Conservation (phyloP, 2,888 invertebrate genomes). For the Agriopis leucophaearia region DNA sequence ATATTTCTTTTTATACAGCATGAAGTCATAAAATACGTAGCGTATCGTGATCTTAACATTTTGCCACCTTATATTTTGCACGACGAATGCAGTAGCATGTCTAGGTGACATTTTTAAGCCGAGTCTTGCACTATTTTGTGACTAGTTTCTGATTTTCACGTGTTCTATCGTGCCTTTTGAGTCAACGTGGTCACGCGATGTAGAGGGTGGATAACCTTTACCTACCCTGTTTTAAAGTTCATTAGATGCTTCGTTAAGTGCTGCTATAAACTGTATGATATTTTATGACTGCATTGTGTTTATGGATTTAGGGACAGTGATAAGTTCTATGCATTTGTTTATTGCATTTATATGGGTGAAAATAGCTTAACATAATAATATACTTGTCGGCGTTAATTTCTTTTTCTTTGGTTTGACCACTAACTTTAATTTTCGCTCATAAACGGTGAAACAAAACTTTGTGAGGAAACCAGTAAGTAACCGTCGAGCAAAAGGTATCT, state of each 20-base stretch:
- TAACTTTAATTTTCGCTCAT: too few species aligned
- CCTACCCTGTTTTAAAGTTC: slow-evolving; percentile 37
- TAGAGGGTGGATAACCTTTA: slow-evolving; percentile 40
- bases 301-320: slow-evolving; percentile 19
- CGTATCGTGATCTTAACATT: slow-evolving; percentile 14
- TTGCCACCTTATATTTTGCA: slow-evolving; percentile 52
- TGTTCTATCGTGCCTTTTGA: slow-evolving; percentile 37
- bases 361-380: neutral
- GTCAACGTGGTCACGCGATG: slow-evolving; percentile 43
- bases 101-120: slow-evolving; percentile 51
- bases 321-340: slow-evolving; percentile 23
- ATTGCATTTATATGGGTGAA: slow-evolving; percentile 4
- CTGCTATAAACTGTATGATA: slow-evolving; percentile 15
- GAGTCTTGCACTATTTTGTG: slow-evolving; percentile 48
- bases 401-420: too few species aligned
- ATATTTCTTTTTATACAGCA: too few species aligned
- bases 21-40: too few species aligned
- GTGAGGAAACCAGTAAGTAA: too few species aligned
- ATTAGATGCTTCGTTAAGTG: slow-evolving; percentile 37
- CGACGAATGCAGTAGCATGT: slow-evolving; percentile 55
- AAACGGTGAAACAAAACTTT: too few species aligned
- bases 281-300: slow-evolving; percentile 24
- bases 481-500: too few species aligned
- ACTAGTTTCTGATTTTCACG: slow-evolving; percentile 40
- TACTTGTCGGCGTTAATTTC: too few species aligned